Evolutionary conservation across 2,888 invertebrate genomes (phyloP).

Genomic region (Siphlonurus alternatus): DNA sequence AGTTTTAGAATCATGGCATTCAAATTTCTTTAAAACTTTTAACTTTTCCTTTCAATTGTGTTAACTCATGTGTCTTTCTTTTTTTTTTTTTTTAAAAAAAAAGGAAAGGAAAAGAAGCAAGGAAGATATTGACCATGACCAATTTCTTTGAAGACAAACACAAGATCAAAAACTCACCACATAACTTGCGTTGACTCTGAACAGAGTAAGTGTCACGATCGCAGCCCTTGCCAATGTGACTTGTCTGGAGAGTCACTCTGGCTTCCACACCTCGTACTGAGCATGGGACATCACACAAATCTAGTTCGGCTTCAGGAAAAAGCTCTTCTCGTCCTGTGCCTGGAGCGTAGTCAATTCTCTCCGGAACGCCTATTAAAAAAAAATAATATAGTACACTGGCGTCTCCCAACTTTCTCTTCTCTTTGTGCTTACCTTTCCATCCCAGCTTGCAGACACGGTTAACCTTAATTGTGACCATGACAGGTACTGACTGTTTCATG

Average conservation of each 20-base stretch:
- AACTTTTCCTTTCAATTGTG: no score
- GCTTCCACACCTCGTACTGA: constrained; percentile 25
- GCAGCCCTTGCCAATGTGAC: constrained; percentile 90
- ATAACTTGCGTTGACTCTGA: constrained; percentile 66
- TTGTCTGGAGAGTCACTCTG: constrained; percentile 47
- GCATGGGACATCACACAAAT: constrained; percentile 36
- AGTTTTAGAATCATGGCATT: not conserved
- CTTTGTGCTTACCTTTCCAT: constrained; percentile 46
- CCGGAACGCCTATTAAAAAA: constrained; percentile 48
- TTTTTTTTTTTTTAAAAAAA: not conserved
- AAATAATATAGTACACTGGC: constrained; percentile 21
- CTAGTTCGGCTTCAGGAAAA: constrained; percentile 56
- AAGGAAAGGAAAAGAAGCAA: not conserved
- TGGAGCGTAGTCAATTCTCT: constrained; percentile 74
- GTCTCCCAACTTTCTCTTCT: constrained; percentile 31
- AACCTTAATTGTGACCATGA: constrained; percentile 92
- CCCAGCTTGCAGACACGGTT: constrained; percentile 61
- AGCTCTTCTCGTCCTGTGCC: constrained; percentile 62
- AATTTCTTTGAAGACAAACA: not conserved
- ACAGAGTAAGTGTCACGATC: constrained; percentile 87
- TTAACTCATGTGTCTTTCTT: no score
- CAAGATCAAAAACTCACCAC: constrained; percentile 34
- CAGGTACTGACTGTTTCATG: constrained; percentile 82
- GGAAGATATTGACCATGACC: not conserved
- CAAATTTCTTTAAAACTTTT: no score